Evolutionary conservation across 2,888 invertebrate genomes (phyloP).

Genomic region (Xestia rhomboidea): DNA sequence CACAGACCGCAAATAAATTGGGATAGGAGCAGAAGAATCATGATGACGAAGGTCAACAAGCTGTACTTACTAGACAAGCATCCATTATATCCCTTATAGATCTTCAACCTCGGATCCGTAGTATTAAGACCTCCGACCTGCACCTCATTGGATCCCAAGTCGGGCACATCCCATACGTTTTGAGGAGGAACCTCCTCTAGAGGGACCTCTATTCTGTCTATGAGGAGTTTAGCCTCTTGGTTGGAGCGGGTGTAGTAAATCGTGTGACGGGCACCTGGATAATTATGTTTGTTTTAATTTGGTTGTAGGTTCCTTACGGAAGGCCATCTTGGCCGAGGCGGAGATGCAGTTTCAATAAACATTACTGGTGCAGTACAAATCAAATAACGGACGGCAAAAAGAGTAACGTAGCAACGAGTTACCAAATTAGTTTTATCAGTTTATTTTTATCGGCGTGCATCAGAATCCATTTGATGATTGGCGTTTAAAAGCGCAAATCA

Average conservation of each 20-base stretch:
- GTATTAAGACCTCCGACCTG: conserved; percentile 97
- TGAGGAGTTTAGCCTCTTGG: conserved; percentile 93
- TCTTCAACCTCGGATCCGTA: conserved; percentile 94
- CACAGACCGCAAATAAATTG: no score
- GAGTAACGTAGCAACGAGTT: neutral
- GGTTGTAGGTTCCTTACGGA: neutral
- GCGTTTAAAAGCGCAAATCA: neutral
- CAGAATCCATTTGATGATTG: neutral
- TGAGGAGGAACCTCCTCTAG: conserved; percentile 93
- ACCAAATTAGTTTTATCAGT: neutral
- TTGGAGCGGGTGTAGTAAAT: conserved; percentile 93
- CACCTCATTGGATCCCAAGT: conserved; percentile 94
- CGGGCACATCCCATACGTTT: conserved; percentile 92
- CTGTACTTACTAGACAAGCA: conserved; percentile 95
- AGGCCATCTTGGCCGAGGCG: neutral
- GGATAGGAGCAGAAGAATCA: no score
- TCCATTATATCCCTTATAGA: conserved; percentile 96
- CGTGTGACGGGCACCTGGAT: conserved; percentile 93
- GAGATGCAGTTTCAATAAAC: neutral
- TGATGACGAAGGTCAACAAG: neutral
- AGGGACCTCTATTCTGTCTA: conserved; percentile 94
- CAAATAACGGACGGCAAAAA: neutral
- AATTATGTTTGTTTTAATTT: neutral
- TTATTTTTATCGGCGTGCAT: neutral
- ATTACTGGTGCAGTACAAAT: neutral